These are phyloP conservation scores for Ornithoptera priamus DNA, from an alignment of 2,888 invertebrate species.

Conservation along the genomic window DNA sequence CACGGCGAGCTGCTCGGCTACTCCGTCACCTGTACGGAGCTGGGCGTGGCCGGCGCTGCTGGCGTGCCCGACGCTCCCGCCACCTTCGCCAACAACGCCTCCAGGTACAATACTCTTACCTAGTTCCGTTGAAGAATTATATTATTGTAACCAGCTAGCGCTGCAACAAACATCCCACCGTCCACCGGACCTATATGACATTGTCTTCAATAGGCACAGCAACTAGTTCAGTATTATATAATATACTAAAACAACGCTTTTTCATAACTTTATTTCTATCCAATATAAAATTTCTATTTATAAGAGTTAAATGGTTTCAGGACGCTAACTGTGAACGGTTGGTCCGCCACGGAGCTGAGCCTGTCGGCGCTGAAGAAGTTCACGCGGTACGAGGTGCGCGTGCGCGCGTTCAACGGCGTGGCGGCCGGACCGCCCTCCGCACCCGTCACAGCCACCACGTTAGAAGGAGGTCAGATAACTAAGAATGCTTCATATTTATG, in stretches of 20 bases:
- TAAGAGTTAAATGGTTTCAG: conserved; percentile 51
- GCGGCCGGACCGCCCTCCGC: conserved; percentile 88
- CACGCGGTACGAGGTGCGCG: conserved; percentile 88
- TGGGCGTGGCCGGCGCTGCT: conserved; percentile 65
- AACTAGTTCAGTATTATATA: too few species aligned
- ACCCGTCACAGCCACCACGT: conserved; percentile 84
- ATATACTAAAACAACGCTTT: too few species aligned
- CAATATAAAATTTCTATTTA: too few species aligned
- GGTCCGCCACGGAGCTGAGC: conserved; percentile 83
- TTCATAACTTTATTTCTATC: too few species aligned
- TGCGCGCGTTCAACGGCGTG: conserved; percentile 89
- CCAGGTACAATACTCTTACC: conserved; percentile 46
- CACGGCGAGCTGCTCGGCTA: conserved; percentile 89
- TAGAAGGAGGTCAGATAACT: conserved; percentile 82
- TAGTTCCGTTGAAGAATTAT: too few species aligned
- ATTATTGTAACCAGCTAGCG: too few species aligned
- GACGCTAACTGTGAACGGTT: conserved; percentile 83
- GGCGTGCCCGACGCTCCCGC: conserved; percentile 57
- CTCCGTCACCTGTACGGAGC: conserved; percentile 85
- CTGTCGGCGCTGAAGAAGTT: conserved; percentile 86
- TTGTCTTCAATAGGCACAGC: too few species aligned
- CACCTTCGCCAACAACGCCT: conserved; percentile 49
- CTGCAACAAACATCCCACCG: too few species aligned
- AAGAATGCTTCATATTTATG: too few species aligned
- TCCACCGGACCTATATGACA: too few species aligned